Conservation (phyloP, 1,140 invertebrate genomes). For the Penaeus vannamei region DNA sequence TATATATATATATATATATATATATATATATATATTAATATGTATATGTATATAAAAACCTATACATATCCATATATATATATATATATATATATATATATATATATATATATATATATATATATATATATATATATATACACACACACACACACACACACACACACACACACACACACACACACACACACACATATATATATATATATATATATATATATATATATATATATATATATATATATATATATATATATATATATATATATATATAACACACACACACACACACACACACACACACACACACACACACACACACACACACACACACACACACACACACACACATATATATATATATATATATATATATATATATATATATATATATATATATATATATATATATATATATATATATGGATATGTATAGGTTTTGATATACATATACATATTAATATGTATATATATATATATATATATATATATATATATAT, state of each 20-base stretch:
- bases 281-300: too few relatives aligned
- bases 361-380: neutral
- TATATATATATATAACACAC: too few relatives aligned
- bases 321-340: conserved; percentile 13
- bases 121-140: too few relatives aligned
- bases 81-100: neutral
- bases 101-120: too few relatives aligned
- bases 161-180: too few relatives aligned
- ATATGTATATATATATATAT: too few relatives aligned
- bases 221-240: conserved; percentile 16
- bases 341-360: neutral
- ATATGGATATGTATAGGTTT: too few relatives aligned
- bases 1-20: neutral
- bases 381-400: neutral
- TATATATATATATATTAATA: conserved; percentile 14
- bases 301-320: too few relatives aligned
- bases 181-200: conserved; percentile 16
- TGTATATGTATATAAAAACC: neutral
- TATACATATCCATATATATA: too few relatives aligned
- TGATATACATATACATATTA: neutral
- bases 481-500: too few relatives aligned
- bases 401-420: conserved; percentile 11
- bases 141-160: conserved; percentile 4
- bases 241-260: too few relatives aligned
- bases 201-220: conserved; percentile 16